Evolutionary conservation across 2,888 invertebrate species (phyloP).

Genomic region (Hyposoter dolosus): DNA sequence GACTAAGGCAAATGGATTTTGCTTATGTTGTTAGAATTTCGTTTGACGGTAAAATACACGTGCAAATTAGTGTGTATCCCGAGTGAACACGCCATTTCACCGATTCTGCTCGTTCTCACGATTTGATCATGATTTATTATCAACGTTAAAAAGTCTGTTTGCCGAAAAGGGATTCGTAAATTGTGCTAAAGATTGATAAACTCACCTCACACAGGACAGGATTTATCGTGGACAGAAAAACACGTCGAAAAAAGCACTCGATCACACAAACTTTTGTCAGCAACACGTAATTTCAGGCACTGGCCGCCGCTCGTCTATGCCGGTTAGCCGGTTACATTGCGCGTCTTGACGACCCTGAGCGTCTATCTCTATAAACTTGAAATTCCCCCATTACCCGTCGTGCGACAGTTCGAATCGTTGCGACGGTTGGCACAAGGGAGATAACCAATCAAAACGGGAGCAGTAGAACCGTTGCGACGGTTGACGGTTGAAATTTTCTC

Average conservation of each 20-base stretch:
- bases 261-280: conserved; percentile 55
- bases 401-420: conserved; percentile 50
- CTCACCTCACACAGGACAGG: conserved; percentile 51
- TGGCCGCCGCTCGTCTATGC: conserved; percentile 61
- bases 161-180: background rate
- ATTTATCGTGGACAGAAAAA: conserved; percentile 48
- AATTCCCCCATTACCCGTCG: conserved; percentile 49
- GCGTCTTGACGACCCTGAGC: conserved; percentile 29
- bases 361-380: background rate
- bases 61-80: conserved; percentile 31
- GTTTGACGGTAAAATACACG: conserved; percentile 36
- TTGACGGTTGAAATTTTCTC: conserved; percentile 35
- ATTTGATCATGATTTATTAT: conserved; percentile 27
- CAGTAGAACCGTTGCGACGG: conserved; percentile 31
- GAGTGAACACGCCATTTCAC: conserved; percentile 60
- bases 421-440: no score
- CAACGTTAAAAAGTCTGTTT: background rate
- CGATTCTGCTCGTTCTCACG: conserved; percentile 22
- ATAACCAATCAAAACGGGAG: no score
- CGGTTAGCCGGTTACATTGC: conserved; percentile 51
- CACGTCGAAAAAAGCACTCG: conserved; percentile 60
- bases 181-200: conserved; percentile 1
- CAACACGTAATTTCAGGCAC: conserved; percentile 59
- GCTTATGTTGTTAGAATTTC: background rate
- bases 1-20: background rate